Evolutionary conservation across 1,140 invertebrate species (phyloP).

Genomic region (Drosophila guanche): DNA sequence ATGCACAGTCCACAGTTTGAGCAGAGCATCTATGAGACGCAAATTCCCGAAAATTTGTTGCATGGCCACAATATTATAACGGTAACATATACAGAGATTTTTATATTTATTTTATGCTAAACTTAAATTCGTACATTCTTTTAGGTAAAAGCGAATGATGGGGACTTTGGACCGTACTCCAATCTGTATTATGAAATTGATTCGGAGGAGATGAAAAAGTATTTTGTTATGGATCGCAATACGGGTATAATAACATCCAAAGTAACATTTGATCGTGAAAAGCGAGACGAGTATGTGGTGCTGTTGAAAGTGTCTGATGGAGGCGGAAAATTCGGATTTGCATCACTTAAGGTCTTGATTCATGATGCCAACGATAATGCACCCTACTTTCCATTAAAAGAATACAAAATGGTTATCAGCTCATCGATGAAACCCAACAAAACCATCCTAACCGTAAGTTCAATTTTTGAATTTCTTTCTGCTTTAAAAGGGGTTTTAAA

Average conservation of each 20-base stretch:
- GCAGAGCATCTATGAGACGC: constrained; percentile 89
- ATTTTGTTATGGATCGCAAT: constrained; percentile 90
- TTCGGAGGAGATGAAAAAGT: constrained; percentile 90
- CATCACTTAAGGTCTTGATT: constrained; percentile 91
- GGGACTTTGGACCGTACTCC: constrained; percentile 93
- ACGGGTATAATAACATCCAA: constrained; percentile 92
- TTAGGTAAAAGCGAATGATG: constrained; percentile 90
- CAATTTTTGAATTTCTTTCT: neutral
- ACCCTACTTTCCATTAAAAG: constrained; percentile 90
- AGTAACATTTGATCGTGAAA: constrained; percentile 91
- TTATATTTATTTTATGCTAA: neutral
- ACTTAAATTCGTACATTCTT: neutral
- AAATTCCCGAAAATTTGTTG: constrained; percentile 91
- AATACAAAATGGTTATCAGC: constrained; percentile 91
- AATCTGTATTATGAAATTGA: constrained; percentile 91
- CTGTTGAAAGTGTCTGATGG: constrained; percentile 93
- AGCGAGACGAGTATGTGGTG: constrained; percentile 89
- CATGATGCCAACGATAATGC: constrained; percentile 94
- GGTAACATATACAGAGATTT: constrained; percentile 20
- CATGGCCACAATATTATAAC: constrained; percentile 85
- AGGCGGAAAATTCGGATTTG: constrained; percentile 91
- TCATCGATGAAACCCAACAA: constrained; percentile 86
- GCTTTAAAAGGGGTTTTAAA: neutral
- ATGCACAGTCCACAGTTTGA: constrained; percentile 91
- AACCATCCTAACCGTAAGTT: constrained; percentile 88